A percentile compares a stretch with the other conserved stretches of the same genome.
Evolutionary conservation across 2,113 vertebrate genomes (phyloP).

Genomic region (Microtus ochrogaster): DNA sequence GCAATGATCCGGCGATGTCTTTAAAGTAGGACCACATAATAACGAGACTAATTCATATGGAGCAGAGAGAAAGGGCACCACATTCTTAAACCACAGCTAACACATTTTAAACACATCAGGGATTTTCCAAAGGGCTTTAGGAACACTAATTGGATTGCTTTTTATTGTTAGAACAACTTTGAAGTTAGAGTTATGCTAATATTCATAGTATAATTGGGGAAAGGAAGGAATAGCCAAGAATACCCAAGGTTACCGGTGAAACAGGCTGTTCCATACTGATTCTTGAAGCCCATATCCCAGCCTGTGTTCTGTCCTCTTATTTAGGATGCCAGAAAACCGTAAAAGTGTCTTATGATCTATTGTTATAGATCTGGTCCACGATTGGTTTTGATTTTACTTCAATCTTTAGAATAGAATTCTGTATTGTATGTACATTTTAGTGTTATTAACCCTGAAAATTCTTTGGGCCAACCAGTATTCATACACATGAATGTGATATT

Average conservation of each 20-base stretch:
- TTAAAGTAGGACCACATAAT: not conserved
- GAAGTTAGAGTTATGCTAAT: not conserved
- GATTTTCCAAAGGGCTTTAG: not conserved
- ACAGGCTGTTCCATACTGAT: rapidly evolving
- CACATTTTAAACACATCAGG: not conserved
- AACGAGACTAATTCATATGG: not conserved
- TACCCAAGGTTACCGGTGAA: not conserved
- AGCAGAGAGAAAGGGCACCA: not conserved
- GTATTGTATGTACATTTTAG: not conserved
- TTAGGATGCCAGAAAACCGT: not conserved
- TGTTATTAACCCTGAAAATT: constrained; percentile 1
- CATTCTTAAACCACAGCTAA: not conserved
- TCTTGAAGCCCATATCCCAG: not conserved
- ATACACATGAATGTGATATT: not conserved
- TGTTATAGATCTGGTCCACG: not conserved
- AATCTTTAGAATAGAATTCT: not conserved
- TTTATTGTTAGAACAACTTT: constrained; percentile 13
- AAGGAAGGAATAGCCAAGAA: not conserved
- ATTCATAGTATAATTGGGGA: not conserved
- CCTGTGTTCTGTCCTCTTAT: not conserved
- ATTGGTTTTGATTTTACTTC: not conserved
- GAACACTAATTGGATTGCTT: not conserved
- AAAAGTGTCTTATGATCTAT: not conserved
- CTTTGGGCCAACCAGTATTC: not conserved
- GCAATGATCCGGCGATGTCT: not conserved